Percentiles rank a stretch among this genome's conserved stretches.
These are phyloP conservation scores for Sebastes iracundus DNA, from an alignment of 2,797 vertebrate species.

Conservation along the genomic window DNA sequence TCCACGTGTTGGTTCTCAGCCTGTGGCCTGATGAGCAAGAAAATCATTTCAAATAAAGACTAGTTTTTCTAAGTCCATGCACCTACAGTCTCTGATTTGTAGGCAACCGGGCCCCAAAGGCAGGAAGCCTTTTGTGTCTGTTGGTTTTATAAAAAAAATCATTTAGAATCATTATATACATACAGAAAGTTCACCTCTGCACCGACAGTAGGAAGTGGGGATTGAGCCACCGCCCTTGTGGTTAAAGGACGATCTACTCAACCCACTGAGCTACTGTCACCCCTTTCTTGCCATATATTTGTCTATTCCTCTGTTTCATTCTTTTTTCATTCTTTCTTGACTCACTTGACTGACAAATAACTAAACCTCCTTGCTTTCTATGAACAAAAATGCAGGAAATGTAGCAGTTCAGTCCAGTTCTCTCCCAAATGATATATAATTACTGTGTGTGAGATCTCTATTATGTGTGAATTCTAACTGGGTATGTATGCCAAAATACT, in stretches of 20 bases:
- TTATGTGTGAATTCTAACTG: neutral
- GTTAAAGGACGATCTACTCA: too few species aligned
- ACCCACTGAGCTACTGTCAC: too few species aligned
- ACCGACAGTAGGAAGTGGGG: too few species aligned
- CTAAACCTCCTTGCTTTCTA: neutral
- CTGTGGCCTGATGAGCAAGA: constrained; percentile 38
- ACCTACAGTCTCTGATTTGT: neutral
- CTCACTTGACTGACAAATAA: neutral
- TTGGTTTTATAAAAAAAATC: too few species aligned
- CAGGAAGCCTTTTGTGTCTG: neutral
- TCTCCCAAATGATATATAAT: neutral
- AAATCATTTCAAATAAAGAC: constrained; percentile 69
- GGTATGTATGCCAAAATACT: neutral
- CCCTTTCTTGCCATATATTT: too few species aligned
- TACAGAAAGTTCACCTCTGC: too few species aligned
- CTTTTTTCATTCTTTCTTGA: neutral
- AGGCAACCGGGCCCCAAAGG: rapidly evolving
- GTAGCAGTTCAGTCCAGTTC: neutral
- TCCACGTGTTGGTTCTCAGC: constrained; percentile 10
- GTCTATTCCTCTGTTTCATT: neutral
- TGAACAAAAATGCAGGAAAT: neutral
- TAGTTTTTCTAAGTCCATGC: constrained; percentile 15
- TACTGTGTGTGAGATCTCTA: neutral
- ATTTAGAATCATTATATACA: too few species aligned
- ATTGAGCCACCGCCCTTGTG: too few species aligned